phyloP scores from a whole-genome alignment of 2,797 vertebrate genomes.

The Bryconaethiops microstoma region DNA sequence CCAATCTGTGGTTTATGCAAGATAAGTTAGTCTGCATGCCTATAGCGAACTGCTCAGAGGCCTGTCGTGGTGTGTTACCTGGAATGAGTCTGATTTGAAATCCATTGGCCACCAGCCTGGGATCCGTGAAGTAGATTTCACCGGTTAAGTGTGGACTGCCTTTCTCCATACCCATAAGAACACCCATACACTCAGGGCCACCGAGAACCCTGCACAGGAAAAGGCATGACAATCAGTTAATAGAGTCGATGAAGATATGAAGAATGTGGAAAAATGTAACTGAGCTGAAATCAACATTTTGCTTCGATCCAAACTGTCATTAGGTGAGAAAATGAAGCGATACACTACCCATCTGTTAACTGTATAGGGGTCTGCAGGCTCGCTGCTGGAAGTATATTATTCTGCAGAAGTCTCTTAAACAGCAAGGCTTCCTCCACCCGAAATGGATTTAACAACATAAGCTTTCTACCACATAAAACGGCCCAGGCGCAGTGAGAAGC shows the following conservation, averaged over 20 bases:
- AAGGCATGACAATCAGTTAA: slow-evolving; percentile 4
- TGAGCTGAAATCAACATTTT: not conserved
- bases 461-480: slow-evolving; percentile 80
- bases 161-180: slow-evolving; percentile 84
- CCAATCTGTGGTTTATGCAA: too few species aligned
- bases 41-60: too few species aligned
- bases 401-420: slow-evolving; percentile 87
- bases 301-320: slow-evolving; percentile 45
- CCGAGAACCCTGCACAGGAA: slow-evolving; percentile 79
- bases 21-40: too few species aligned
- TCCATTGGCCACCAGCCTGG: slow-evolving; percentile 89
- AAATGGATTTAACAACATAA: slow-evolving; percentile 91
- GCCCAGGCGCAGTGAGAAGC: slow-evolving; percentile 89
- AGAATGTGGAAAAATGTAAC: not conserved
- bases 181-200: slow-evolving; percentile 79
- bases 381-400: slow-evolving; percentile 86
- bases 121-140: slow-evolving; percentile 81
- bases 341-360: slow-evolving; percentile 89
- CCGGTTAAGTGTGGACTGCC: slow-evolving; percentile 71
- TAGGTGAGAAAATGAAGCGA: slow-evolving; percentile 56
- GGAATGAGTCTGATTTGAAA: slow-evolving; percentile 87
- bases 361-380: slow-evolving; percentile 85
- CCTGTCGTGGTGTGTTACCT: slow-evolving; percentile 76
- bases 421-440: slow-evolving; percentile 92
- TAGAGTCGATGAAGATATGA: not conserved